Percentiles rank a stretch among this genome's conserved stretches.
phyloP scores from a whole-genome alignment of 2,888 invertebrate species.

The Pterostichus madidus region DNA sequence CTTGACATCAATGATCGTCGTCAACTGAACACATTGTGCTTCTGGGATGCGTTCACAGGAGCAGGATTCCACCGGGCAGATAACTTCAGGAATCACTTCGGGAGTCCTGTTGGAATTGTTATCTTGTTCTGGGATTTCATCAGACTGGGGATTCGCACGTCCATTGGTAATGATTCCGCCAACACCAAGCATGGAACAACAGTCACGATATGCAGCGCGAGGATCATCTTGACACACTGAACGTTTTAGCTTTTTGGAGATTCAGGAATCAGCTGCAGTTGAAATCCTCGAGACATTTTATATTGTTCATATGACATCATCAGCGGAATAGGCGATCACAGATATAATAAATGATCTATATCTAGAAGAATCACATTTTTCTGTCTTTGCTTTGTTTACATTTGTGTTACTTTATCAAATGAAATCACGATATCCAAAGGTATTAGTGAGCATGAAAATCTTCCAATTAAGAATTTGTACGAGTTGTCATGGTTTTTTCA shows the following conservation, averaged over 20 bases:
- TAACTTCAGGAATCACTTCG: too few species aligned
- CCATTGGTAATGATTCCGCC: not conserved
- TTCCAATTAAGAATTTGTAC: too few species aligned
- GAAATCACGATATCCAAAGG: too few species aligned
- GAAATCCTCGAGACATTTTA: not conserved
- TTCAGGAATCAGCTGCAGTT: not conserved
- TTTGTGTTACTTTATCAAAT: not conserved
- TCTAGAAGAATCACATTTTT: conserved; percentile 6
- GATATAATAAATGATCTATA: not conserved
- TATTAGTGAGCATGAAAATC: too few species aligned
- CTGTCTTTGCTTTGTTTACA: not conserved
- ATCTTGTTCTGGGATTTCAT: not conserved
- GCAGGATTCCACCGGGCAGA: too few species aligned
- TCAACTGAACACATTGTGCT: not conserved
- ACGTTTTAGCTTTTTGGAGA: not conserved
- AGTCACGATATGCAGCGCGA: not conserved
- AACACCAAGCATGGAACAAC: not conserved
- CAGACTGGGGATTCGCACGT: not conserved
- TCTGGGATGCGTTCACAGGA: too few species aligned
- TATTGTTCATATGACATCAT: conserved; percentile 17
- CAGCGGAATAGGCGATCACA: conserved; percentile 1
- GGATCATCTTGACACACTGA: not conserved
- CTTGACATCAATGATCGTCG: not conserved
- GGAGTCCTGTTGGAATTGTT: not conserved
- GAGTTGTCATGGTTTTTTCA: too few species aligned